Conservation (phyloP, 2,888 invertebrate species). For the Apamea monoglypha region DNA sequence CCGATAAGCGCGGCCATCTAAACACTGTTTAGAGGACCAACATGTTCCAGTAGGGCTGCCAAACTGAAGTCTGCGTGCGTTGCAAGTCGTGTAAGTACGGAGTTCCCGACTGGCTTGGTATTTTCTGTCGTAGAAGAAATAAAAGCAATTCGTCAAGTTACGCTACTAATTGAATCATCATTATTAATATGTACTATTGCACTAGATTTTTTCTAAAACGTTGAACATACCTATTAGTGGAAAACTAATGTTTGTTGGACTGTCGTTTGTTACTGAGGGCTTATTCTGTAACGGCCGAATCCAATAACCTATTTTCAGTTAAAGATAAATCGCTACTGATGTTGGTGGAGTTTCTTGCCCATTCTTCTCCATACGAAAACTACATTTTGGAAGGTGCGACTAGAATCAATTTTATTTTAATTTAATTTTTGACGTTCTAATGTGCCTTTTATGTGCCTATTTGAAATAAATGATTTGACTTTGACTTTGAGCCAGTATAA, state of each 20-base stretch:
- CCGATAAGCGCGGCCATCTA: constrained; percentile 53
- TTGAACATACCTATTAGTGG: neutral
- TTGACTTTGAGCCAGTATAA: too few species aligned
- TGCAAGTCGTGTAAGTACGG: neutral
- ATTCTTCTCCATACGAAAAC: too few species aligned
- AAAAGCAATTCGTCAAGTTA: neutral
- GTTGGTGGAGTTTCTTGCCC: too few species aligned
- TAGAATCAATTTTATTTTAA: too few species aligned
- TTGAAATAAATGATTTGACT: too few species aligned
- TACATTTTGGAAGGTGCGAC: too few species aligned
- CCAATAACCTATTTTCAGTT: too few species aligned
- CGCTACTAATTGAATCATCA: neutral
- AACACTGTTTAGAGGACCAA: constrained; percentile 45
- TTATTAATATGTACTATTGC: neutral
- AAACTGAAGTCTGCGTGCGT: neutral
- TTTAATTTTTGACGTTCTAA: too few species aligned
- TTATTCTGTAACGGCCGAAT: too few species aligned
- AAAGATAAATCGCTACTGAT: neutral
- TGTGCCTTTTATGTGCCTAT: too few species aligned
- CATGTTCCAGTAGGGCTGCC: constrained; percentile 43
- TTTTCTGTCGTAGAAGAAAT: neutral
- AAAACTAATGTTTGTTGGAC: neutral
- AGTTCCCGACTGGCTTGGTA: neutral
- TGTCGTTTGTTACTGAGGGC: neutral
- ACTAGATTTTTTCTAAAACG: neutral